Percentiles rank a stretch among this genome's conserved stretches.
phyloP scores from a whole-genome alignment of 2,113 vertebrate genomes.

The Apistogramma diplotaenia region DNA sequence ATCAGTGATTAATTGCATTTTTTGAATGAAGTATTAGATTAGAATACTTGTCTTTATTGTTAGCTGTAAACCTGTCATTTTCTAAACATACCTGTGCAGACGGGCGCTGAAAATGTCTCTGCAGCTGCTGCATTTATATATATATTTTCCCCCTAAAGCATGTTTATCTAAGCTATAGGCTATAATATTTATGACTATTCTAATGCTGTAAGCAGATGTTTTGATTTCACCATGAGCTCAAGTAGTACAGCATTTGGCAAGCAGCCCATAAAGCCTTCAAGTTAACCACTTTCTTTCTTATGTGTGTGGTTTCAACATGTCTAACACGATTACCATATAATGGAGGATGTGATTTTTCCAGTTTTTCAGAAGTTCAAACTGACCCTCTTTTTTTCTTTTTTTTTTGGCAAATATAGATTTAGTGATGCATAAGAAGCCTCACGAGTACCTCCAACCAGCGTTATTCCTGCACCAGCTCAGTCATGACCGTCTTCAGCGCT shows the following conservation, averaged over 20 bases:
- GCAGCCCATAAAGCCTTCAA: slow-evolving; percentile 51
- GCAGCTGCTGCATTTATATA: slow-evolving; percentile 20
- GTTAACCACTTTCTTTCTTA: slow-evolving; percentile 47
- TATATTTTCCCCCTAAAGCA: slow-evolving; percentile 2
- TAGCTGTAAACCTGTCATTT: background rate
- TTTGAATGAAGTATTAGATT: background rate
- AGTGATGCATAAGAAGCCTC: background rate
- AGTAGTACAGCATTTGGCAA: slow-evolving; percentile 33
- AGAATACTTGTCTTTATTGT: slow-evolving; percentile 25
- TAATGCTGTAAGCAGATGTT: slow-evolving; percentile 46
- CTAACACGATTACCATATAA: slow-evolving; percentile 44
- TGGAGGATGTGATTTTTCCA: slow-evolving; percentile 21
- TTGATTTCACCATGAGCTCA: slow-evolving; percentile 53
- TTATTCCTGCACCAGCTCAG: slow-evolving; percentile 18
- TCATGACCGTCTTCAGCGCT: slow-evolving; percentile 37
- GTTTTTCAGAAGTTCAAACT: slow-evolving; percentile 12
- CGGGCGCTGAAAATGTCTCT: slow-evolving; percentile 22
- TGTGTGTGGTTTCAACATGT: slow-evolving; percentile 41
- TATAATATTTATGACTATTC: slow-evolving; percentile 49
- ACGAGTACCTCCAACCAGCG: slow-evolving; percentile 18
- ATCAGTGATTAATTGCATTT: background rate
- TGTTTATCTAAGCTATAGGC: slow-evolving; percentile 36
- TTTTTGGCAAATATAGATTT: background rate
- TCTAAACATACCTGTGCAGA: slow-evolving; percentile 13
- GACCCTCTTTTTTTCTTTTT: background rate